Percentiles rank a stretch among this genome's conserved stretches.
Conservation (phyloP, 2,113 vertebrate genomes). For the Henicopernis longicauda region DNA sequence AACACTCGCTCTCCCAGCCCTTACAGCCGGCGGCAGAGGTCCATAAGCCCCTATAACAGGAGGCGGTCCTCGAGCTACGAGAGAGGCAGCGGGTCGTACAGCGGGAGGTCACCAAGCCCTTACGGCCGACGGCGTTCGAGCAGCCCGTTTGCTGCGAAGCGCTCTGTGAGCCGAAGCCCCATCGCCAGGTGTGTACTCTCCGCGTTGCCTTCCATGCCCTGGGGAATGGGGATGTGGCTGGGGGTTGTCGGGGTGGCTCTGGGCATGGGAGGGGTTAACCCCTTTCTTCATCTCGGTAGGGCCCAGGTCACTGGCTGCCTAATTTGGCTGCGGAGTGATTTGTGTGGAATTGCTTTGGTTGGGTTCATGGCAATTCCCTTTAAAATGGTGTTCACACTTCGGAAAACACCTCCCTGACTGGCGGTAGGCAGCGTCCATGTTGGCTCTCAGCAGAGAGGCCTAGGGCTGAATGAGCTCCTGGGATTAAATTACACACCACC, state of each 20-base stretch:
- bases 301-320: background rate
- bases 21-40: constrained; percentile 85
- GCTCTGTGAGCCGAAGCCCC: constrained; percentile 93
- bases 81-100: constrained; percentile 85
- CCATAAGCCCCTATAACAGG: constrained; percentile 83
- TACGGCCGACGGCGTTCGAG: constrained; percentile 83
- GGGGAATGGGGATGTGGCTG: background rate
- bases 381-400: background rate
- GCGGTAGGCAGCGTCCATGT: background rate
- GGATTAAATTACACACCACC: constrained; percentile 14
- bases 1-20: constrained; percentile 76
- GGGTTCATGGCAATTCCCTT: accelerated
- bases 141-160: constrained; percentile 87
- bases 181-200: constrained; percentile 81
- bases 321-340: accelerated
- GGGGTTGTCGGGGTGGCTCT: background rate
- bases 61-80: constrained; percentile 94
- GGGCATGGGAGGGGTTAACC: background rate
- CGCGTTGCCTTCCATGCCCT: background rate
- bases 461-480: background rate
- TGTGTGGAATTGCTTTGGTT: accelerated
- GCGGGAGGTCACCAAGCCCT: constrained; percentile 80
- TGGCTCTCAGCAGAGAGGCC: background rate
- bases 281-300: too few relatives aligned
- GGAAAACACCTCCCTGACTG: background rate